A percentile compares a stretch with the other conserved stretches of the same genome.
Evolutionary conservation across 2,113 vertebrate genomes (phyloP).

Genomic region (Thinocorus orbignyianus): DNA sequence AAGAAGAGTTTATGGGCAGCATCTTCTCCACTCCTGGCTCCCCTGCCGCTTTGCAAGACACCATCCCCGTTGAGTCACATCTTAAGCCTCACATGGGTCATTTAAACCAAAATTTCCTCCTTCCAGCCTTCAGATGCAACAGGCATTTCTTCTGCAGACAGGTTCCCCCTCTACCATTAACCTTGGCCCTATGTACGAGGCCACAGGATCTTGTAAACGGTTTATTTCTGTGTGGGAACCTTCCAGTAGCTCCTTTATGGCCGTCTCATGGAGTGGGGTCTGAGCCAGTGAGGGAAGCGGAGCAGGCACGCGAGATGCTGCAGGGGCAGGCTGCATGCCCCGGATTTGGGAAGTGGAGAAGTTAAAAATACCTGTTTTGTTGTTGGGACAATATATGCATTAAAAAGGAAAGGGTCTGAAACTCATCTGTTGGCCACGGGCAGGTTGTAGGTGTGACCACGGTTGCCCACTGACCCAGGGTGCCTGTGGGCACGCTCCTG

Average conservation of each 20-base stretch:
- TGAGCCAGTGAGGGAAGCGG: not conserved
- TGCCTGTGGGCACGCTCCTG: not conserved
- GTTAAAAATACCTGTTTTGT: not conserved
- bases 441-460: not conserved
- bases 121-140: not conserved
- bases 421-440: rapidly evolving
- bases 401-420: not conserved
- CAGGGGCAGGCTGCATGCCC: not conserved
- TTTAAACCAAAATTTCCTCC: not conserved
- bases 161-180: not conserved
- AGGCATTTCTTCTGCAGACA: not conserved
- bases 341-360: not conserved
- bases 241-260: not conserved
- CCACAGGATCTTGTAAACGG: not conserved
- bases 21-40: not conserved
- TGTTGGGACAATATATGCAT: not conserved
- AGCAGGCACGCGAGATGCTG: not conserved
- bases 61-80: not conserved
- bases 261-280: not conserved
- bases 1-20: not conserved
- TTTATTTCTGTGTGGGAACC: conserved; percentile 19
- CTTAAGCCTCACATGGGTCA: not conserved
- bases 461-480: not conserved
- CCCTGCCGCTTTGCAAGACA: not conserved
- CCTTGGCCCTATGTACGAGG: not conserved